Percentiles rank a stretch among this genome's conserved stretches.
Conservation (phyloP, 2,888 invertebrate genomes). For the Oeneis ivallda region DNA sequence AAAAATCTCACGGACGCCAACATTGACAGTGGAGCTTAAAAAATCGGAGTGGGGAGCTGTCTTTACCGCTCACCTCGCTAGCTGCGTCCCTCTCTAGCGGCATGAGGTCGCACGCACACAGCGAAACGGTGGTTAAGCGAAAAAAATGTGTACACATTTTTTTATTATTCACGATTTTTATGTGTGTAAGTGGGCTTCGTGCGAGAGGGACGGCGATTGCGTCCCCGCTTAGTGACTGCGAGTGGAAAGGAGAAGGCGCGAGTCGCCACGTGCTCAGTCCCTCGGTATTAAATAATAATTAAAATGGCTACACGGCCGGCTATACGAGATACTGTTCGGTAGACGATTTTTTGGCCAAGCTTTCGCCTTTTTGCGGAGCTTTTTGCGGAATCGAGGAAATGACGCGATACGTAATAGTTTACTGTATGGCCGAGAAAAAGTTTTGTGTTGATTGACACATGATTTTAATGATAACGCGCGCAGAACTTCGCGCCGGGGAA, state of each 20-base stretch:
- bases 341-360: slow-evolving; percentile 80
- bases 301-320: slow-evolving; percentile 81
- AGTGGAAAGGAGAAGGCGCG: slow-evolving; percentile 58
- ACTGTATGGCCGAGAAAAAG: slow-evolving; percentile 52
- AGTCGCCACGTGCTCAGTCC: slow-evolving; percentile 80
- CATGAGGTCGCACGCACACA: slow-evolving; percentile 78
- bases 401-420: slow-evolving; percentile 59
- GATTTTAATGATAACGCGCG: slow-evolving; percentile 73
- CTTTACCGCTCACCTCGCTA: slow-evolving; percentile 52
- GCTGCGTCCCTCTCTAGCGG: slow-evolving; percentile 63
- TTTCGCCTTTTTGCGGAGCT: slow-evolving; percentile 74
- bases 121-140: slow-evolving; percentile 71
- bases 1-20: slow-evolving; percentile 79
- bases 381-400: slow-evolving; percentile 72
- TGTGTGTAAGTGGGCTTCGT: slow-evolving; percentile 80
- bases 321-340: slow-evolving; percentile 77
- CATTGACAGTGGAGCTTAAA: slow-evolving; percentile 77
- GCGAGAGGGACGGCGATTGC: slow-evolving; percentile 59
- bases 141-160: slow-evolving; percentile 83
- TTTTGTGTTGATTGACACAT: slow-evolving; percentile 70
- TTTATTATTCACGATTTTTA: slow-evolving; percentile 82
- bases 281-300: slow-evolving; percentile 82
- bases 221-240: slow-evolving; percentile 45
- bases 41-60: slow-evolving; percentile 76
- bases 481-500: slow-evolving; percentile 79